Conservation (phyloP, 2,888 invertebrate species). For the Ochropleura plecta region DNA sequence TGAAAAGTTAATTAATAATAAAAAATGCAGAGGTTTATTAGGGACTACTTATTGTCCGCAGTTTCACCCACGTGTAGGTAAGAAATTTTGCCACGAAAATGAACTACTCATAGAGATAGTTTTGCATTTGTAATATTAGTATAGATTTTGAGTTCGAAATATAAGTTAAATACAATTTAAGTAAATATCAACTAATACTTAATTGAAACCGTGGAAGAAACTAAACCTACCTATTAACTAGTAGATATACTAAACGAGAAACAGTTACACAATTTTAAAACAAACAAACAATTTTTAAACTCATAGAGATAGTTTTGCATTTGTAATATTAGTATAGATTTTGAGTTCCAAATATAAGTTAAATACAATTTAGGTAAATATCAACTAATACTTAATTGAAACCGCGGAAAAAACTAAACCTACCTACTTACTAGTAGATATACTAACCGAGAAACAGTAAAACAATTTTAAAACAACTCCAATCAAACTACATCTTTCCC, state of each 20-base stretch:
- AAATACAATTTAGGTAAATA: not conserved
- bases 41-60: not conserved
- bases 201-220: not conserved
- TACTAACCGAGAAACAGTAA: not conserved
- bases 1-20: not conserved
- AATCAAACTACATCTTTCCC: not conserved
- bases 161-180: not conserved
- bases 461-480: not conserved
- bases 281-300: too few species aligned
- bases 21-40: not conserved
- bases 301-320: too few species aligned
- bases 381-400: not conserved
- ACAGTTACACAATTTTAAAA: not conserved
- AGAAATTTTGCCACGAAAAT: not conserved
- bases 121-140: not conserved
- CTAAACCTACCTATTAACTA: not conserved
- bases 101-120: too few species aligned
- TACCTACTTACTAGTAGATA: too few species aligned
- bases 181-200: not conserved
- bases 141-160: not conserved
- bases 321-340: not conserved
- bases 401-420: not conserved
- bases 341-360: not conserved
- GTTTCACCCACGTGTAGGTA: constrained; percentile 1
- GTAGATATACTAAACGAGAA: too few species aligned